phyloP scores from a whole-genome alignment of 1,140 invertebrate genomes.

The Pentalonia nigronervosa region DNA sequence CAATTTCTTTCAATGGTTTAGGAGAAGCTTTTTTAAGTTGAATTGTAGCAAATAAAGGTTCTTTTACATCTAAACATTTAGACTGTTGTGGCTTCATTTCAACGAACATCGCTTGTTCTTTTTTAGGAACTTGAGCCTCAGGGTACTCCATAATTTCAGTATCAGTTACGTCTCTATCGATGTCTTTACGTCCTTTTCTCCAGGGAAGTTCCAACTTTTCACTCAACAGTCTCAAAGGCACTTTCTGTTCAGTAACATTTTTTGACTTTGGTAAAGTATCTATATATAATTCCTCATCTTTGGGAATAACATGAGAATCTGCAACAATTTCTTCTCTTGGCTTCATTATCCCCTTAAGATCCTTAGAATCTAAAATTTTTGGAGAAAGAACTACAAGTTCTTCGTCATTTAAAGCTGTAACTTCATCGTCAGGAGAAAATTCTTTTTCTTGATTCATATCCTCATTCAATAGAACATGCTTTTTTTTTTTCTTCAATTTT shows the following conservation, averaged over 20 bases:
- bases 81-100: constrained; percentile 64
- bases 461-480: constrained; percentile 58
- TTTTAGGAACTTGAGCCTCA: constrained; percentile 60
- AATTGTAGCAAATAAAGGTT: constrained; percentile 70
- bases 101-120: constrained; percentile 59
- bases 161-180: neutral
- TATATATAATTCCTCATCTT: too few relatives aligned
- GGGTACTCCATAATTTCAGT: constrained; percentile 31
- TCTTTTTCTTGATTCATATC: constrained; percentile 50
- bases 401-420: constrained; percentile 58
- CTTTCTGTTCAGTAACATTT: constrained; percentile 56
- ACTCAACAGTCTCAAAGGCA: constrained; percentile 51
- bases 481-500: constrained; percentile 48
- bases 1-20: constrained; percentile 66
- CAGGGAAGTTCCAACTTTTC: constrained; percentile 60
- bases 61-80: constrained; percentile 62
- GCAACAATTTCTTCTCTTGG: neutral
- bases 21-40: constrained; percentile 71
- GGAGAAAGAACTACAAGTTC: neutral
- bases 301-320: neutral
- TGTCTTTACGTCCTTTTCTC: constrained; percentile 57
- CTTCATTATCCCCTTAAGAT: constrained; percentile 24
- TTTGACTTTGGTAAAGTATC: neutral
- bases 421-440: constrained; percentile 54
- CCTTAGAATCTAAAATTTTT: neutral